phyloP scores from a whole-genome alignment of 2,113 vertebrate species.

The Cyanoderma ruficeps region DNA sequence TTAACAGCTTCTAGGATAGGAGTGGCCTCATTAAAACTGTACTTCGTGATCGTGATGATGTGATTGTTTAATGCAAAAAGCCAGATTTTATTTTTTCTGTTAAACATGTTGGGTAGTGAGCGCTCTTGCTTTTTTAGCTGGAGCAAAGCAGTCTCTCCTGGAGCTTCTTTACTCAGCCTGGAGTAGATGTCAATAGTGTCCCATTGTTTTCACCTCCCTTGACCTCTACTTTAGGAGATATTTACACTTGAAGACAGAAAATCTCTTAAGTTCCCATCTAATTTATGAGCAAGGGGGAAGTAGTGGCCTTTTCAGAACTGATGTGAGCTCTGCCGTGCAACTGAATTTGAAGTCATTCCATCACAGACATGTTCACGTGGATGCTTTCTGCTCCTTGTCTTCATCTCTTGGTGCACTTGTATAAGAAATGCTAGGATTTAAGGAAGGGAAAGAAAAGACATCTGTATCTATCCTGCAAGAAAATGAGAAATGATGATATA shows the following conservation, averaged over 20 bases:
- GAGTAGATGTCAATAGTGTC: neutral
- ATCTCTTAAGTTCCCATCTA: neutral
- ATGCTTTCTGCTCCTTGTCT: neutral
- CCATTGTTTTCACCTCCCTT: neutral
- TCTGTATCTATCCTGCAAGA: neutral
- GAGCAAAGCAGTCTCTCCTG: neutral
- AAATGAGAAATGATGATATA: neutral
- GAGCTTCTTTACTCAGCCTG: neutral
- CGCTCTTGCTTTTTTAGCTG: neutral
- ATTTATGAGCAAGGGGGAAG: neutral
- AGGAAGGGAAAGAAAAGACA: neutral
- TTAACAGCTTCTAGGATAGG: neutral
- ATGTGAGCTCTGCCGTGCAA: neutral
- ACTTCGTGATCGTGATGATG: neutral
- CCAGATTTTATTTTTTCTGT: neutral
- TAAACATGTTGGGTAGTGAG: neutral
- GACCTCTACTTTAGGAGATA: neutral
- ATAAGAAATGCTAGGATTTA: neutral
- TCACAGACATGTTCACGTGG: fast-evolving
- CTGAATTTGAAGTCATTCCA: neutral
- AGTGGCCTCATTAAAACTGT: neutral
- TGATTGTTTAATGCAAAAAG: neutral
- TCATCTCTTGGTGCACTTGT: neutral
- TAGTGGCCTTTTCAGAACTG: neutral
- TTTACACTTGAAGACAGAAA: neutral